A percentile compares a stretch with the other conserved stretches of the same genome.
phyloP scores from a whole-genome alignment of 2,888 invertebrate genomes.

The Tetheella fluctuosa region DNA sequence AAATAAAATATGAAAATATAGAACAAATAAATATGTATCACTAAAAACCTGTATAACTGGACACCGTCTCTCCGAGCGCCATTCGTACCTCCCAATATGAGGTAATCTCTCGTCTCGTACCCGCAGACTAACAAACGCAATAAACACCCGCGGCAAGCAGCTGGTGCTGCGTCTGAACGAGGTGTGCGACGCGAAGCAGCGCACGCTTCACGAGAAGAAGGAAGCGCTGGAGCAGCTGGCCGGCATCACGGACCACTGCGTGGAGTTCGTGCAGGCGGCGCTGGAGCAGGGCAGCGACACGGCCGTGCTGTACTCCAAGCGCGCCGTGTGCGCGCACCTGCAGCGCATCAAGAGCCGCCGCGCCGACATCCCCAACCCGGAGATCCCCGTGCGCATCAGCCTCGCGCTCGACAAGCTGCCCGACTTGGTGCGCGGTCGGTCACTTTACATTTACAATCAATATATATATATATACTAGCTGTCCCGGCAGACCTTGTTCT shows the following conservation, averaged over 20 bases:
- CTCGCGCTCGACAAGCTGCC: conserved; percentile 91
- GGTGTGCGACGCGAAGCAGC: conserved; percentile 87
- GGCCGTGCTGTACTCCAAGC: conserved; percentile 92
- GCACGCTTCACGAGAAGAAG: conserved; percentile 93
- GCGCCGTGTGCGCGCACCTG: conserved; percentile 86
- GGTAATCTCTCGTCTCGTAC: too few species aligned
- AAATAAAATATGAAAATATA: too few species aligned
- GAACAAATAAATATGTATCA: too few species aligned
- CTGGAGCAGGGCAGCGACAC: conserved; percentile 91
- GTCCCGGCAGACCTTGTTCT: too few species aligned
- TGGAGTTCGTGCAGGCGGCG: conserved; percentile 91
- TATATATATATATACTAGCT: too few species aligned
- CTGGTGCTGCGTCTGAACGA: conserved; percentile 91
- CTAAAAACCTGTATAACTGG: too few species aligned
- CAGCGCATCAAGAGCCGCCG: conserved; percentile 92
- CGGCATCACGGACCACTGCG: conserved; percentile 94
- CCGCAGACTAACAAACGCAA: conserved; percentile 91
- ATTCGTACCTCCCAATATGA: too few species aligned
- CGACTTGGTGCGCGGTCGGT: conserved; percentile 89
- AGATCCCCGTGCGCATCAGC: conserved; percentile 93
- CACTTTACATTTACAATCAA: too few species aligned
- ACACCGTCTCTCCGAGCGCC: too few species aligned
- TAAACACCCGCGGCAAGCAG: conserved; percentile 92
- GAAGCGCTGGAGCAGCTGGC: conserved; percentile 92
- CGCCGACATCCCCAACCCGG: conserved; percentile 95